Conservation (phyloP, 2,888 invertebrate species). For the Tachina lurida region DNA sequence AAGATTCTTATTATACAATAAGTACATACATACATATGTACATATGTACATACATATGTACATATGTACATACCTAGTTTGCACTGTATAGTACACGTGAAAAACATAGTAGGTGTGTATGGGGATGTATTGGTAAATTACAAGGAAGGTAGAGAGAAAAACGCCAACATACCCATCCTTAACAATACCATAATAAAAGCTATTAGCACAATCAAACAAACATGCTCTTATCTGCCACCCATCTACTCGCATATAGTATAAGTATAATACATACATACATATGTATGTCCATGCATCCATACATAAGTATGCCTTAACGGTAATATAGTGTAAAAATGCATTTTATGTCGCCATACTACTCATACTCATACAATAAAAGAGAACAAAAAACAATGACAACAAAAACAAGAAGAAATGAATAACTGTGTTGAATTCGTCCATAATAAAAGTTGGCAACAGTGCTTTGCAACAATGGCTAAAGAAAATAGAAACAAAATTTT, state of each 20-base stretch:
- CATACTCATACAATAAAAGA: slow-evolving; percentile 15
- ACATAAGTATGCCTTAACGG: neutral
- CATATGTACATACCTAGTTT: too few relatives aligned
- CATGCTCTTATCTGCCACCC: neutral
- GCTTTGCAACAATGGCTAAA: slow-evolving; percentile 57
- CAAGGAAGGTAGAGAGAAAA: slow-evolving; percentile 43
- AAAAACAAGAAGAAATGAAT: slow-evolving; percentile 66
- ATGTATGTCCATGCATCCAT: too few relatives aligned
- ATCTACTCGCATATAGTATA: too few relatives aligned
- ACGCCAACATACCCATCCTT: slow-evolving; percentile 56
- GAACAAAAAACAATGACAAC: slow-evolving; percentile 19
- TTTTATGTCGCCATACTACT: slow-evolving; percentile 28
- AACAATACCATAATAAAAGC: slow-evolving; percentile 56
- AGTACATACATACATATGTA: too few relatives aligned
- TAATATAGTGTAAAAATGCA: slow-evolving; percentile 35
- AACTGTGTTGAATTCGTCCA: slow-evolving; percentile 67
- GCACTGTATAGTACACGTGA: neutral
- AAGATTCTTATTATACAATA: too few relatives aligned
- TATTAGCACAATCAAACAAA: slow-evolving; percentile 58
- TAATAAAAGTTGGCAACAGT: slow-evolving; percentile 64
- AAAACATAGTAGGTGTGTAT: neutral
- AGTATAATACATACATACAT: too few relatives aligned
- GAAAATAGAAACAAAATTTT: slow-evolving; percentile 66
- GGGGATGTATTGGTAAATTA: slow-evolving; percentile 37
- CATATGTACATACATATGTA: too few relatives aligned